A percentile compares a stretch with the other conserved stretches of the same genome.
These are phyloP conservation scores for Cheilosia impressa DNA, from an alignment of 2,888 invertebrate species.

Conservation along the genomic window DNA sequence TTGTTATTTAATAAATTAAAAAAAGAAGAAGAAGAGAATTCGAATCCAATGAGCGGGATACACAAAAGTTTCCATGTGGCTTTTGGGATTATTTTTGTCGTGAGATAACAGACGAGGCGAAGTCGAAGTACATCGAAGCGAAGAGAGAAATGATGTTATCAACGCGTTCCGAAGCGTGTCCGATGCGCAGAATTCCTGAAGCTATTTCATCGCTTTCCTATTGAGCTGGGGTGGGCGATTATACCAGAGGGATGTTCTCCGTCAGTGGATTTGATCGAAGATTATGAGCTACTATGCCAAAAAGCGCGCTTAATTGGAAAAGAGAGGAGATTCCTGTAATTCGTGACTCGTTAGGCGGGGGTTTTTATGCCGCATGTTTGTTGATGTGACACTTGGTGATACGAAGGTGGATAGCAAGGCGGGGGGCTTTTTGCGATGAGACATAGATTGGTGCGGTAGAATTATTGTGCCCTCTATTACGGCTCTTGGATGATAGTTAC, in stretches of 20 bases:
- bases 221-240: conserved; percentile 1
- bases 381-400: not conserved
- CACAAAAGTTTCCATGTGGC: conserved; percentile 43
- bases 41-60: not conserved
- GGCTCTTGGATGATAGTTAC: too few species aligned
- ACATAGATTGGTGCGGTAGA: too few species aligned
- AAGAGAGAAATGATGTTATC: conserved; percentile 56
- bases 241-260: conserved; percentile 28
- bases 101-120: conserved; percentile 47
- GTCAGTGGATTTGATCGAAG: conserved; percentile 37
- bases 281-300: conserved; percentile 38
- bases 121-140: conserved; percentile 29
- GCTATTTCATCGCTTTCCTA: conserved; percentile 20
- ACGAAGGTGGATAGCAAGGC: too few species aligned
- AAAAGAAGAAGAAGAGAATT: conserved; percentile 15
- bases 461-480: too few species aligned
- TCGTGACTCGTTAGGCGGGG: conserved; percentile 1
- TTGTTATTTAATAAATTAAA: conserved; percentile 63
- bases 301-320: conserved; percentile 53
- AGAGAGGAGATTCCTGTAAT: not conserved
- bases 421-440: too few species aligned
- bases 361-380: not conserved
- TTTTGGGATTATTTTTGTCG: conserved; percentile 61
- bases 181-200: conserved; percentile 17
- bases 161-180: conserved; percentile 44